Conservation (phyloP, 2,888 invertebrate genomes). For the Andricus curvator region DNA sequence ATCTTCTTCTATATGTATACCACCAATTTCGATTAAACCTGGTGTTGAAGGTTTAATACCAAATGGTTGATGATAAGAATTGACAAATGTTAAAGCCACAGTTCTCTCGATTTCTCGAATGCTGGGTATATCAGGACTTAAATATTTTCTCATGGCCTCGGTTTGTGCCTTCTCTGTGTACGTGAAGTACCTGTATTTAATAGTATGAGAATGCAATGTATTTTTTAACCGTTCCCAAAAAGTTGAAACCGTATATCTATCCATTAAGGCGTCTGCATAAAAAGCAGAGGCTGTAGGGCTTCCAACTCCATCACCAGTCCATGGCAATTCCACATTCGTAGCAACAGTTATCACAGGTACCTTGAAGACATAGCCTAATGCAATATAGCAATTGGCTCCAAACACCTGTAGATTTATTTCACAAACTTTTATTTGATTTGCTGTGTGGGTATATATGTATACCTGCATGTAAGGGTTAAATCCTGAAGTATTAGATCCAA, state of each 20-base stretch:
- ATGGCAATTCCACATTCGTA: constrained; percentile 52
- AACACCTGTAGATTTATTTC: too few species aligned
- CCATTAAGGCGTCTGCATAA: constrained; percentile 29
- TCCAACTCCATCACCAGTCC: constrained; percentile 56
- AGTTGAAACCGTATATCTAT: constrained; percentile 38
- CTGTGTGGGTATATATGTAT: too few species aligned
- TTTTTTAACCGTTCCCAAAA: constrained; percentile 61
- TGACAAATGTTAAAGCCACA: not conserved
- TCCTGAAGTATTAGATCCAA: too few species aligned
- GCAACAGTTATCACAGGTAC: constrained; percentile 56
- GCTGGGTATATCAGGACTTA: constrained; percentile 50
- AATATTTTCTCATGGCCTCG: constrained; percentile 59
- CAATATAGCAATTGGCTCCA: too few species aligned
- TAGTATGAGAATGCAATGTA: too few species aligned
- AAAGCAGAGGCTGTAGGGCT: constrained; percentile 60
- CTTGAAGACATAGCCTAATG: constrained; percentile 50
- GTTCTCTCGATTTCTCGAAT: constrained; percentile 9
- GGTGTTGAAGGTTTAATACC: too few species aligned
- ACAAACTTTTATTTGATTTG: too few species aligned
- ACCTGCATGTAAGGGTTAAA: too few species aligned
- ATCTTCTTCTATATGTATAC: too few species aligned
- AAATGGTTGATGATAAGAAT: not conserved
- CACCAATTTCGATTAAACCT: too few species aligned
- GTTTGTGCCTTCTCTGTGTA: too few species aligned
- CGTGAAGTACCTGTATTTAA: too few species aligned